Evolutionary conservation across 2,888 invertebrate species (phyloP).

Genomic region (Iphiclides podalirius): DNA sequence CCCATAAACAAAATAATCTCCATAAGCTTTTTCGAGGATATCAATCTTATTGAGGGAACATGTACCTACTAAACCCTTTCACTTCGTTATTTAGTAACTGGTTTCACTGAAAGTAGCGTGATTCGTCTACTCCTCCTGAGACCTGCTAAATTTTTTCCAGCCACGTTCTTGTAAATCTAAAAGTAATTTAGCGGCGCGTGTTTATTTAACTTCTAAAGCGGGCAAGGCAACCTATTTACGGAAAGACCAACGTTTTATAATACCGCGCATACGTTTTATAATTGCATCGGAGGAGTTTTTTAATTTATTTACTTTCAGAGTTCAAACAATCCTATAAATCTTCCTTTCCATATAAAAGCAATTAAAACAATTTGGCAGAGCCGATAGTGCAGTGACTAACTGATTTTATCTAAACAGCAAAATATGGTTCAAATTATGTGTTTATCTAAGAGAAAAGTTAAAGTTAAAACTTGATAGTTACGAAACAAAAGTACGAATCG

Average conservation of each 20-base stretch:
- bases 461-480: neutral
- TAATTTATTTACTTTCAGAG: neutral
- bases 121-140: conserved; percentile 1
- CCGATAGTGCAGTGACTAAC: neutral
- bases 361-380: neutral
- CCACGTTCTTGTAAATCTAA: conserved; percentile 18
- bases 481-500: neutral
- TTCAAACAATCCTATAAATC: neutral
- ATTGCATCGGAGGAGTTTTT: neutral
- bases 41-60: too few species aligned
- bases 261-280: neutral
- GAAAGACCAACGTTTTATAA: conserved; percentile 16
- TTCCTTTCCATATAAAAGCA: neutral
- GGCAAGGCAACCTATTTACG: conserved; percentile 19
- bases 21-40: too few species aligned
- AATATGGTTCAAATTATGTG: too few species aligned
- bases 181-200: conserved; percentile 13
- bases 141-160: conserved; percentile 9
- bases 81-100: too few species aligned
- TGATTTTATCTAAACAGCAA: too few species aligned
- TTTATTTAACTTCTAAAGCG: conserved; percentile 20
- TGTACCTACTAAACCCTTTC: too few species aligned
- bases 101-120: neutral
- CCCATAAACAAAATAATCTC: too few species aligned
- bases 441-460: too few species aligned